phyloP scores from a whole-genome alignment of 2,797 vertebrate genomes.

The Hyperoplus lanceolatus region DNA sequence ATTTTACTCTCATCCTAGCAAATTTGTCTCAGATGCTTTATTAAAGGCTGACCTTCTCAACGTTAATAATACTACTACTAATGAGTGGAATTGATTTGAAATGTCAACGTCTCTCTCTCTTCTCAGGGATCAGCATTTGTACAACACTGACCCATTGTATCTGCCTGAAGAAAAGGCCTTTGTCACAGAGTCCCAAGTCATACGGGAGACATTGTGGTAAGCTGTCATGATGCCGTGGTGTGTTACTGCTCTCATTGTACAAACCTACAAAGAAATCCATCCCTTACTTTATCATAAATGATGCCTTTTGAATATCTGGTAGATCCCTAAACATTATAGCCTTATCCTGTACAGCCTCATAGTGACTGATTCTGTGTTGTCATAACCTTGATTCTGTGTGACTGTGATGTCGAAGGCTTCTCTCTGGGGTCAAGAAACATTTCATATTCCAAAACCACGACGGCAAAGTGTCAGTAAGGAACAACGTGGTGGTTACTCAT shows the following conservation, averaged over 20 bases:
- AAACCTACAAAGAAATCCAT: background rate
- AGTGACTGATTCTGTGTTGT: background rate
- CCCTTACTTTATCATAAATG: background rate
- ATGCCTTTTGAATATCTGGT: background rate
- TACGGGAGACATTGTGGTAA: conserved; percentile 97
- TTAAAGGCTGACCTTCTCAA: no score
- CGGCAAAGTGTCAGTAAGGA: conserved; percentile 93
- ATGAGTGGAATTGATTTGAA: background rate
- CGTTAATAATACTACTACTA: no score
- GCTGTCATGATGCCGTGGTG: conserved; percentile 48
- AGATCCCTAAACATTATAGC: background rate
- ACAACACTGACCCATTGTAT: conserved; percentile 93
- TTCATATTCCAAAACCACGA: conserved; percentile 96
- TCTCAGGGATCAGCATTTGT: conserved; percentile 95
- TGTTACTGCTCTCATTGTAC: conserved; percentile 25
- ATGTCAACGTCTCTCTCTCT: conserved; percentile 23
- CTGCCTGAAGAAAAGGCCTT: conserved; percentile 93
- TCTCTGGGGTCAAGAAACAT: conserved; percentile 96
- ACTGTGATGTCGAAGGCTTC: conserved; percentile 86
- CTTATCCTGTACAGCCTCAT: background rate
- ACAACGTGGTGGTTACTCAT: conserved; percentile 94
- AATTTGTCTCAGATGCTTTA: no score
- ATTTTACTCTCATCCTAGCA: background rate
- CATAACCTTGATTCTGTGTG: background rate
- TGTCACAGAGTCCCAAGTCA: conserved; percentile 96